Evolutionary conservation across 2,888 invertebrate species (phyloP).

Genomic region (Torymus tubicola): DNA sequence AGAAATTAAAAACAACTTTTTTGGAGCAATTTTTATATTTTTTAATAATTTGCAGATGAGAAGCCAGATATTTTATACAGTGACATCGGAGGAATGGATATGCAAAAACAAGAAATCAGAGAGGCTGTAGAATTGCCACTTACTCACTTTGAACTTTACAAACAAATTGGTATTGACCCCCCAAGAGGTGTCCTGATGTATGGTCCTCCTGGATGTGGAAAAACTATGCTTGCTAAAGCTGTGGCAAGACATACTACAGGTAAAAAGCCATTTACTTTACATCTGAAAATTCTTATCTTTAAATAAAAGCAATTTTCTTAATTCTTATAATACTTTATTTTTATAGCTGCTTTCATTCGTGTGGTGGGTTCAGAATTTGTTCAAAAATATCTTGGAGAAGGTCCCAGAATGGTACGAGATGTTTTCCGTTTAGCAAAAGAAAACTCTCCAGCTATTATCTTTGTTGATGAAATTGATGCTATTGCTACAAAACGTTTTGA

Average conservation of each 20-base stretch:
- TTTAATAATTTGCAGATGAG: slow-evolving; percentile 82
- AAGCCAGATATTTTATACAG: slow-evolving; percentile 98
- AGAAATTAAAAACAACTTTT: neutral
- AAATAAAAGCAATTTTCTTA: slow-evolving; percentile 8
- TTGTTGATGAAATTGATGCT: slow-evolving; percentile 99
- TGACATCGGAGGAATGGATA: slow-evolving; percentile 99
- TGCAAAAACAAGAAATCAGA: slow-evolving; percentile 99
- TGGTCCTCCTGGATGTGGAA: slow-evolving; percentile 99
- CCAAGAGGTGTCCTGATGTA: slow-evolving; percentile 99
- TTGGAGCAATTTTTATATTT: slow-evolving; percentile 27
- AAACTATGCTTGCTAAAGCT: slow-evolving; percentile 99
- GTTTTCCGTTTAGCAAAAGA: slow-evolving; percentile 99
- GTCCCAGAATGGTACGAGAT: slow-evolving; percentile 99
- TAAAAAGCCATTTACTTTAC: slow-evolving; percentile 68
- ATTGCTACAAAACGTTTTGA: slow-evolving; percentile 99
- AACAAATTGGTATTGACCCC: slow-evolving; percentile 99
- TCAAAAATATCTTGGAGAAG: slow-evolving; percentile 99
- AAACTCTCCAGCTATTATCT: slow-evolving; percentile 99
- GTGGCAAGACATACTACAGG: slow-evolving; percentile 98
- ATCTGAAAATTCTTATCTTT: slow-evolving; percentile 19
- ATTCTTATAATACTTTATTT: slow-evolving; percentile 9
- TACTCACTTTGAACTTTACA: slow-evolving; percentile 98
- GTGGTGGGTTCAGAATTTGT: slow-evolving; percentile 99
- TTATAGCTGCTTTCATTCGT: slow-evolving; percentile 95
- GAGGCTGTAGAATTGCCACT: slow-evolving; percentile 99